Conservation (phyloP, 2,888 invertebrate genomes). For the Stenotaenia linearis region DNA sequence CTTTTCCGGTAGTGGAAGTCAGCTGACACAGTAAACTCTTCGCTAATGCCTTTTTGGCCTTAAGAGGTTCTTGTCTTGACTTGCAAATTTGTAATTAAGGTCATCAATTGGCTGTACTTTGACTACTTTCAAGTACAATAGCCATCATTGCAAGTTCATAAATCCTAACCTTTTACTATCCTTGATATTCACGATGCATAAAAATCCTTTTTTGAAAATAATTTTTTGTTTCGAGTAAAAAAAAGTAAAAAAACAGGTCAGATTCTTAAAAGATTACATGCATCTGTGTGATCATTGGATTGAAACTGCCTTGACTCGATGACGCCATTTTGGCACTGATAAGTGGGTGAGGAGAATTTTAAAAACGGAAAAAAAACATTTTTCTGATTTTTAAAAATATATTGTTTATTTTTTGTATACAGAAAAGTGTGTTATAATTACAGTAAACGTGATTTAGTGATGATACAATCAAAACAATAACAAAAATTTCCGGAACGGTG, state of each 20-base stretch:
- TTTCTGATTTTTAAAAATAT: too few relatives aligned
- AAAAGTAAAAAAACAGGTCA: conserved; percentile 1
- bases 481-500: background rate
- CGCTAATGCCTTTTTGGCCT: conserved; percentile 21
- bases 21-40: conserved; percentile 5
- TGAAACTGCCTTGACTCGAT: conserved; percentile 12
- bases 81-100: background rate
- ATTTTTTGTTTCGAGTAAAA: background rate
- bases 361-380: too few relatives aligned
- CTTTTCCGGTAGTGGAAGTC: background rate
- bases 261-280: background rate
- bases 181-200: background rate
- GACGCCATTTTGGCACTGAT: background rate
- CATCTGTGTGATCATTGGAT: conserved; percentile 11
- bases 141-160: background rate
- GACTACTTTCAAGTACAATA: background rate
- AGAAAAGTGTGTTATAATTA: too few relatives aligned
- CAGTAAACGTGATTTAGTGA: background rate
- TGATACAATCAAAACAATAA: background rate
- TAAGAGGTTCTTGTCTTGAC: conserved; percentile 13
- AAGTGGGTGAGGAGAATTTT: too few relatives aligned
- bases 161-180: background rate
- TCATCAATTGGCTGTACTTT: conserved; percentile 6
- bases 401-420: too few relatives aligned
- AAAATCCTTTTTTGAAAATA: background rate